Percentiles rank a stretch among this genome's conserved stretches.
phyloP scores from a whole-genome alignment of 2,797 vertebrate genomes.

The Manis pentadactyla region DNA sequence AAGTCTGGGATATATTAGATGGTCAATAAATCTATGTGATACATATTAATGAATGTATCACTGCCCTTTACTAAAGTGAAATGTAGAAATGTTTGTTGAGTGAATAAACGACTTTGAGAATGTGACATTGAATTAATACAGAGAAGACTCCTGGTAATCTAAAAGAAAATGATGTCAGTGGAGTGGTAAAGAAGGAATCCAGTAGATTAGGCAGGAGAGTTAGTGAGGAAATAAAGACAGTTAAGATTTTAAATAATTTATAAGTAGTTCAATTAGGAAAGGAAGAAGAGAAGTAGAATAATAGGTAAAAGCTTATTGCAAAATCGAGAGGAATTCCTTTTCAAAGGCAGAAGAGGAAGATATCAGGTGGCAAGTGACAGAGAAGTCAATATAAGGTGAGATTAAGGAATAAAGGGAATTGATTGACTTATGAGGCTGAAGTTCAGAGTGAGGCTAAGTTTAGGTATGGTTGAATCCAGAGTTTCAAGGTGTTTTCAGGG shows the following conservation, averaged over 20 bases:
- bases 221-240: not conserved
- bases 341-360: not conserved
- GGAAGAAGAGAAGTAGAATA: constrained; percentile 36
- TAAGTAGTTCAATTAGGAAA: constrained; percentile 21
- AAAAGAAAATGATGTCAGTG: not conserved
- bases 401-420: constrained; percentile 17
- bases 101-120: not conserved
- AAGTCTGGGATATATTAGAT: constrained; percentile 24
- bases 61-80: not conserved
- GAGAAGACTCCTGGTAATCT: not conserved
- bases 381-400: not conserved
- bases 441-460: not conserved
- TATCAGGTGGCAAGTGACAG: constrained; percentile 15
- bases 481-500: not conserved
- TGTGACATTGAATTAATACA: not conserved
- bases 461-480: not conserved
- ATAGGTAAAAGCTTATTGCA: not conserved
- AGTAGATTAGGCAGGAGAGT: not conserved
- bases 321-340: constrained; percentile 12
- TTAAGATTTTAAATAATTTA: constrained; percentile 52
- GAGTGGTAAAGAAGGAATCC: not conserved
- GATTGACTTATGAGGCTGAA: not conserved
- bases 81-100: not conserved
- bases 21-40: not conserved
- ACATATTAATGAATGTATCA: not conserved